phyloP scores from a whole-genome alignment of 2,888 invertebrate genomes.

The Homarus gammarus region DNA sequence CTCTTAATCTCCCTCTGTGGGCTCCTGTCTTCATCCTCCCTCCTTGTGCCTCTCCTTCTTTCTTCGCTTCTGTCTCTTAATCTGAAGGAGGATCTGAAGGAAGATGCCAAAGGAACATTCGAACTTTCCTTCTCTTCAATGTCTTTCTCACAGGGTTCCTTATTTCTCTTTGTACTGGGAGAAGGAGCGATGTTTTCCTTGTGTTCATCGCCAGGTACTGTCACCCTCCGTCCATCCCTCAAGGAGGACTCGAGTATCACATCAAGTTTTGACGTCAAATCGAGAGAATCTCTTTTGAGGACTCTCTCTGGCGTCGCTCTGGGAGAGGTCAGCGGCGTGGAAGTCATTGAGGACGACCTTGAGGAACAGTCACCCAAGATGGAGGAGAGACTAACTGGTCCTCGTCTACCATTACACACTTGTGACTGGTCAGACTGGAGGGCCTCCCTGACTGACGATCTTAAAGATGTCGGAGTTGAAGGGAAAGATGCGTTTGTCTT shows the following conservation, averaged over 20 bases:
- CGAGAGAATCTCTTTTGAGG: constrained; percentile 51
- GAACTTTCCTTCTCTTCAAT: background rate
- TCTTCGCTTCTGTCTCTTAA: constrained; percentile 33
- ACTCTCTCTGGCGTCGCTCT: constrained; percentile 65
- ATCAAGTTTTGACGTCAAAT: constrained; percentile 40
- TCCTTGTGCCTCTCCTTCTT: constrained; percentile 10
- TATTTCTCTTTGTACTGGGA: background rate
- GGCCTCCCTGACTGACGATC: constrained; percentile 16
- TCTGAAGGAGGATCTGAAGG: constrained; percentile 51
- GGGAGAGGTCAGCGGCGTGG: constrained; percentile 70
- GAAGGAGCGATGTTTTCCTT: constrained; percentile 63
- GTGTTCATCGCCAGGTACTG: constrained; percentile 23
- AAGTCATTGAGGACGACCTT: constrained; percentile 58
- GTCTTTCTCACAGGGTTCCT: background rate
- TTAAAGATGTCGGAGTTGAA: constrained; percentile 19
- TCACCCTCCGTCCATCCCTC: background rate
- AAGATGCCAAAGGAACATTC: background rate
- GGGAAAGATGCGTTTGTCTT: background rate
- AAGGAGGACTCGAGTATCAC: constrained; percentile 42
- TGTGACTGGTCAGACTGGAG: constrained; percentile 13
- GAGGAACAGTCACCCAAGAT: constrained; percentile 70
- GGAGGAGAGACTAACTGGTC: constrained; percentile 70
- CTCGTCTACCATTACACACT: constrained; percentile 13
- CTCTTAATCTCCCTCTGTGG: background rate
- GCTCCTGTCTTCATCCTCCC: constrained; percentile 4